Percentiles rank a stretch among this genome's conserved stretches.
phyloP scores from a whole-genome alignment of 2,797 vertebrate species.

The Eurystomus glaucurus region DNA sequence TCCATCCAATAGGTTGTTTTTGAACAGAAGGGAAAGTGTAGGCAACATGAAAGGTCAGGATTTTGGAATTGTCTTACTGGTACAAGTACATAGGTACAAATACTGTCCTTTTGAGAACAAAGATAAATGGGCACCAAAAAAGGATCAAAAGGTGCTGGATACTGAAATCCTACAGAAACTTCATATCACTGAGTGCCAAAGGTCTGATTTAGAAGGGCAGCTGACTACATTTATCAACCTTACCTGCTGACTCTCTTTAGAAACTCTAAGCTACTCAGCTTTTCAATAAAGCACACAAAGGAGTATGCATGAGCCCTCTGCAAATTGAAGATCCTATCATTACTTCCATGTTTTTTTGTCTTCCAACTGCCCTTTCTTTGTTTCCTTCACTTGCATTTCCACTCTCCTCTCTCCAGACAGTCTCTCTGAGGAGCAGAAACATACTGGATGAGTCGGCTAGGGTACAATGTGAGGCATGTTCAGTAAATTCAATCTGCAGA shows the following conservation, averaged over 20 bases:
- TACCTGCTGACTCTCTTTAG: not conserved
- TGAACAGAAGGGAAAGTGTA: not conserved
- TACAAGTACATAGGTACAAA: not conserved
- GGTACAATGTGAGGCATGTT: not conserved
- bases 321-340: not conserved
- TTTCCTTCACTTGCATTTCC: not conserved
- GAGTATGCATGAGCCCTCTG: fast-evolving
- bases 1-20: not conserved
- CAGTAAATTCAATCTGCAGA: not conserved
- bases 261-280: not conserved
- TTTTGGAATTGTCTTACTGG: not conserved
- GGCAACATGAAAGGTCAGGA: not conserved
- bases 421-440: not conserved
- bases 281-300: not conserved
- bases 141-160: not conserved
- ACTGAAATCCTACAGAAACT: not conserved
- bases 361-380: not conserved
- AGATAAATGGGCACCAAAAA: not conserved
- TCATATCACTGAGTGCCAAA: not conserved
- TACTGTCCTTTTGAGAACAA: not conserved
- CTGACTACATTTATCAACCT: not conserved
- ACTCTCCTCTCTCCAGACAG: not conserved
- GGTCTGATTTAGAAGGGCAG: not conserved
- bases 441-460: not conserved
- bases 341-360: not conserved